Base-by-base conservation (phyloP, 2,888 invertebrate genomes). In the Ceraclea dissimilis region DNA sequence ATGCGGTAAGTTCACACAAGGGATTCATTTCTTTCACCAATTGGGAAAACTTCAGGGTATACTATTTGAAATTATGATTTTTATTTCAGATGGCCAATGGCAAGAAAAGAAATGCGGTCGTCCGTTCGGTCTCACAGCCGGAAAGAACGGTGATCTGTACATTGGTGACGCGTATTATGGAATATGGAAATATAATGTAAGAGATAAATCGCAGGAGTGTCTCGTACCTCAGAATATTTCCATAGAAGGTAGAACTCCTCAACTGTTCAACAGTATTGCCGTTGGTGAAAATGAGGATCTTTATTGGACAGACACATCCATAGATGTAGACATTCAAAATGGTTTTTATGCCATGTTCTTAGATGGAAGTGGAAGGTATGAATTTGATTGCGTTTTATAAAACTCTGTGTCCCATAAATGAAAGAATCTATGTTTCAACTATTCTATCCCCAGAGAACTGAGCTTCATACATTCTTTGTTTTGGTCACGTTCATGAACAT, bases 101-200 rank as follows among this genome's bases (percentile, higher is more conserved):
- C 84, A 93, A 68, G 94, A 94, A 69, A 78, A 84, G 11, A 82
- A 84, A 56, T 97, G 97, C 73, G 97, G 98, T 1, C 82, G 96
- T 57, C 94, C 96, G 0, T 75, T 98, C 19, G 97, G 96, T n/a
- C 75, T 98, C 67, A 76, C 94, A 68, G 88, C 90, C 69, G 82
- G 82, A 48, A 79, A 82, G 64, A 87, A 79, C 63, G 86, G 79
- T 73, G 62, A 75, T 70, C 63, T 79, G 85, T 66, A 85, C 83
- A 87, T 90, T 13, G 83, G 81, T 8, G 97, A 98, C 77, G 83
- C 91, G 0, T 97, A 96, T 70, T 81, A 88, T 66, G 97, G 97
- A 20, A 76, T 98, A 55, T 94, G 88, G 79, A 85, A 84, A 69
- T 85, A 95, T 31, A 83, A 95, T 70, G 77, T 94, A 10, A 81